phyloP scores from a whole-genome alignment of 1,140 invertebrate genomes.

The Temnothorax nylanderi region DNA sequence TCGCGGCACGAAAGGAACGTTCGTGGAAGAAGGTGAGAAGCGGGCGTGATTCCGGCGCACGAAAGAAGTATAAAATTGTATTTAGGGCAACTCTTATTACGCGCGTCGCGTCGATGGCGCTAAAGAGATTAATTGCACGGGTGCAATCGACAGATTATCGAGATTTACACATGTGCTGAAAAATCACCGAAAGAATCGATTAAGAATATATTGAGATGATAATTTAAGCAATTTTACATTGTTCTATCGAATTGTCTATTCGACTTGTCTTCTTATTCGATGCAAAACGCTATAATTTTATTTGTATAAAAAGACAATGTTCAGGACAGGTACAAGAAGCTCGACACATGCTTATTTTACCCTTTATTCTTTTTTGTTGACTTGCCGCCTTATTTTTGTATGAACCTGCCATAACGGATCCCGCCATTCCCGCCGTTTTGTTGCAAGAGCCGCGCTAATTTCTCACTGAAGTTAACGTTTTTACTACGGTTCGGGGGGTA shows the following conservation, averaged over 20 bases:
- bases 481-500: neutral
- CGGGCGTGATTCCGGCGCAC: neutral
- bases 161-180: neutral
- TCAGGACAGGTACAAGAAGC: neutral
- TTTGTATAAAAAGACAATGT: neutral
- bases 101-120: neutral
- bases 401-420: slow-evolving; percentile 6
- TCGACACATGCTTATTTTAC: neutral
- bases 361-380: slow-evolving; percentile 1
- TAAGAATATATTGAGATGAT: neutral
- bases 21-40: neutral
- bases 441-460: neutral
- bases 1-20: slow-evolving; percentile 22
- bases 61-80: slow-evolving; percentile 6
- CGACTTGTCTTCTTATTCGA: neutral
- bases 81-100: slow-evolving; percentile 25
- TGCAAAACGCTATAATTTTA: neutral
- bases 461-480: neutral
- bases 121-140: slow-evolving; percentile 22
- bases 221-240: neutral
- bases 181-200: neutral
- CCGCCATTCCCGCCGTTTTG: neutral
- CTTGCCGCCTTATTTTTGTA: neutral
- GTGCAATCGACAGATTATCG: slow-evolving; percentile 4
- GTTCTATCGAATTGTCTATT: neutral